Percentiles rank a stretch among this genome's conserved stretches.
Evolutionary conservation across 1,140 invertebrate species (phyloP).

Genomic region (Drosophila paulistorum): DNA sequence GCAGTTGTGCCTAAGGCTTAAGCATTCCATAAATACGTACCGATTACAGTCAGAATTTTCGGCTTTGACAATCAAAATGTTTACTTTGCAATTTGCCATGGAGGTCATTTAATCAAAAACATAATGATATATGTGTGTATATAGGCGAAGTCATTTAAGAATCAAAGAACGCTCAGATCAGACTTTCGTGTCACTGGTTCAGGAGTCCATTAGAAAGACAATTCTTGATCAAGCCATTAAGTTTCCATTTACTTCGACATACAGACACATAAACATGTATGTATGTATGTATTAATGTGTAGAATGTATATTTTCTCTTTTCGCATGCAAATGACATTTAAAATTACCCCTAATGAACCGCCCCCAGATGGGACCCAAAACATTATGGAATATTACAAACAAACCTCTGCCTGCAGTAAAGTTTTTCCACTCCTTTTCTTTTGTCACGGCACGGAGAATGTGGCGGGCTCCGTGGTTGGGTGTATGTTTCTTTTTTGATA

Average conservation of each 20-base stretch:
- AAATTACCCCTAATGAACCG: constrained; percentile 31
- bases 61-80: no score
- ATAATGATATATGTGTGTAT: no score
- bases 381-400: constrained; percentile 23
- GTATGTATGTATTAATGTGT: constrained; percentile 4
- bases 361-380: constrained; percentile 10
- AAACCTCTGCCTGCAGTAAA: constrained; percentile 9
- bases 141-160: background rate
- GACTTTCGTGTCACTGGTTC: no score
- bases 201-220: background rate
- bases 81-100: no score
- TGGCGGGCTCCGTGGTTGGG: background rate
- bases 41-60: background rate
- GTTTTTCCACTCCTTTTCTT: constrained; percentile 11
- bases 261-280: background rate
- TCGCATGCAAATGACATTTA: constrained; percentile 27
- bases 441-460: background rate
- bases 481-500: constrained; percentile 7
- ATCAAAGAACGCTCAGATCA: background rate
- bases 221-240: background rate
- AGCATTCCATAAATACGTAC: constrained; percentile 1
- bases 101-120: no score
- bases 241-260: background rate
- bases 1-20: background rate
- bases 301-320: constrained; percentile 10